A percentile compares a stretch with the other conserved stretches of the same genome.
phyloP scores from a whole-genome alignment of 2,888 invertebrate species.

The Drosophila pegasa region DNA sequence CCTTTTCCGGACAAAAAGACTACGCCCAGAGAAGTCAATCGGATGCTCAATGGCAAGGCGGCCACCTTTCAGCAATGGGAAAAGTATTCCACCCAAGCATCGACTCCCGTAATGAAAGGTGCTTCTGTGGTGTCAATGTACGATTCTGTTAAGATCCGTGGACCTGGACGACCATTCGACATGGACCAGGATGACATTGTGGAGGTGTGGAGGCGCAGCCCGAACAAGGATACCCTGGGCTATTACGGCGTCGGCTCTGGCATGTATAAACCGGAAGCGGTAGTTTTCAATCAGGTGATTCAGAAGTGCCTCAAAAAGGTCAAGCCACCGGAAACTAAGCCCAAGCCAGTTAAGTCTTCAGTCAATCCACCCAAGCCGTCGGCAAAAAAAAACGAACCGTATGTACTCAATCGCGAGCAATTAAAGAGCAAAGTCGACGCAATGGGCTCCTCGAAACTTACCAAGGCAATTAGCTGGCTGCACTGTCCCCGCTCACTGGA shows the following conservation, averaged over 20 bases:
- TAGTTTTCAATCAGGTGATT: slow-evolving; percentile 2
- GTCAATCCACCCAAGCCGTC: too few species aligned
- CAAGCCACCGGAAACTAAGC: neutral
- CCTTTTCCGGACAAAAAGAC: neutral
- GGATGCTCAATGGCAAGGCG: slow-evolving; percentile 49
- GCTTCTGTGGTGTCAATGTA: neutral
- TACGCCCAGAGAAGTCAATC: slow-evolving; percentile 35
- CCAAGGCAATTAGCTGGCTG: slow-evolving; percentile 2
- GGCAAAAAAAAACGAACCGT: neutral
- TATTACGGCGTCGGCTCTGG: slow-evolving; percentile 40
- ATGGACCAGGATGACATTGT: slow-evolving; percentile 32
- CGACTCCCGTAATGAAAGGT: neutral
- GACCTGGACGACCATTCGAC: slow-evolving; percentile 21
- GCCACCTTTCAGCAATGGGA: neutral
- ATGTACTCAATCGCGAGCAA: slow-evolving; percentile 35
- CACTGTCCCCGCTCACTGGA: slow-evolving; percentile 14
- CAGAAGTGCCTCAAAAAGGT: slow-evolving; percentile 22
- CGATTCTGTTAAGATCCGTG: slow-evolving; percentile 2
- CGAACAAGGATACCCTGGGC: slow-evolving; percentile 45
- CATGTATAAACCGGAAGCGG: slow-evolving; percentile 16
- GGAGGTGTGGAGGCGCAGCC: slow-evolving; percentile 45
- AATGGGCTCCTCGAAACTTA: slow-evolving; percentile 31
- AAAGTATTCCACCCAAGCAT: slow-evolving; percentile 17
- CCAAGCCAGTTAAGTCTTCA: neutral
- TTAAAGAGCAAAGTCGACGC: slow-evolving; percentile 22